These are phyloP conservation scores for Hydrotaea cyrtoneurina DNA, from an alignment of 2,888 invertebrate genomes.

Conservation along the genomic window DNA sequence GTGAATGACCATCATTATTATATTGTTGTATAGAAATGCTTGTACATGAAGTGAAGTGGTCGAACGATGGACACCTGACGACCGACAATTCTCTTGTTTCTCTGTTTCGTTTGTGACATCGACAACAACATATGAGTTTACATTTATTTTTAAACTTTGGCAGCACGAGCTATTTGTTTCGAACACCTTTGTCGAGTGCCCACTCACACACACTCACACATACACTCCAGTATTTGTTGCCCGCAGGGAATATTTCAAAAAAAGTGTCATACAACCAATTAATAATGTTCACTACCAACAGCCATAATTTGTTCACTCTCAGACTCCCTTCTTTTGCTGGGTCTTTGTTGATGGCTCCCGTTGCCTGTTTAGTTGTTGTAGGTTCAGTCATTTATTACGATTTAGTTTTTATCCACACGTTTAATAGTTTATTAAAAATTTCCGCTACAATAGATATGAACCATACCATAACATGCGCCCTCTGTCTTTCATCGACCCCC, in stretches of 20 bases:
- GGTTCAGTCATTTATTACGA: slow-evolving; percentile 44
- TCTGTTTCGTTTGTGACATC: not conserved
- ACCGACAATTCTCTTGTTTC: not conserved
- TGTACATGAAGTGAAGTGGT: slow-evolving; percentile 33
- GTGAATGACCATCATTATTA: slow-evolving; percentile 63
- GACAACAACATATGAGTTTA: not conserved
- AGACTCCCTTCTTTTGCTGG: no score
- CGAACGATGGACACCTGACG: not conserved
- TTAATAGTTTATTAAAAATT: slow-evolving; percentile 65
- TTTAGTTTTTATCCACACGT: slow-evolving; percentile 52
- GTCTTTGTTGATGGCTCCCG: not conserved
- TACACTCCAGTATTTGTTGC: not conserved
- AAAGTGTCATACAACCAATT: slow-evolving; percentile 62
- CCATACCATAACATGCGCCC: not conserved
- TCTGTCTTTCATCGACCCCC: no score
- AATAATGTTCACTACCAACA: slow-evolving; percentile 51
- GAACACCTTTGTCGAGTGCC: not conserved
- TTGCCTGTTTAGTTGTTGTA: not conserved
- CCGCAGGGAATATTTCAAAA: not conserved
- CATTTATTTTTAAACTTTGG: not conserved
- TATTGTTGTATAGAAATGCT: slow-evolving; percentile 33
- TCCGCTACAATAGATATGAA: slow-evolving; percentile 59
- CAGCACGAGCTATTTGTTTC: not conserved
- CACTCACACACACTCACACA: not conserved
- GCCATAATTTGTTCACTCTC: slow-evolving; percentile 58